phyloP scores from a whole-genome alignment of 2,888 invertebrate species.

The Odontothrips loti region DNA sequence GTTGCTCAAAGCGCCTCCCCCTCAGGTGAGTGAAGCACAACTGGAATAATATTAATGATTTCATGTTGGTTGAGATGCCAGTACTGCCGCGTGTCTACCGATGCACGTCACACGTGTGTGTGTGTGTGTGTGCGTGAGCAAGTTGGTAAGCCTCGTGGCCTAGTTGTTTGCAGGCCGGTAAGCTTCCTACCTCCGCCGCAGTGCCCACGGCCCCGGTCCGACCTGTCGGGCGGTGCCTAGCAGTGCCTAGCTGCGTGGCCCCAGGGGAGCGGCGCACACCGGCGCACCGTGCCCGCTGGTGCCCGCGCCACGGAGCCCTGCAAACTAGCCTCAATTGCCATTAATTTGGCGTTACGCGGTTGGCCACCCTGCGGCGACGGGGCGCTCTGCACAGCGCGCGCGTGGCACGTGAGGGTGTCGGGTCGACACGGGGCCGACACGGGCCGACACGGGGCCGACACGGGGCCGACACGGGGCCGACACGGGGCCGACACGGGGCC shows the following conservation, averaged over 20 bases:
- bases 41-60: conserved; percentile 11
- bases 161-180: background rate
- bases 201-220: no score
- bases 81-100: background rate
- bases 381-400: no score
- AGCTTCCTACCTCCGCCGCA: background rate
- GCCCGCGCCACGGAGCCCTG: background rate
- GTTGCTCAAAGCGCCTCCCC: conserved; percentile 13
- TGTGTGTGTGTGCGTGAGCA: background rate
- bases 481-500: no score
- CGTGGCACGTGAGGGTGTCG: no score
- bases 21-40: background rate
- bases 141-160: background rate
- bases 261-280: no score
- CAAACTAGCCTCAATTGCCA: conserved; percentile 9
- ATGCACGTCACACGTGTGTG: background rate
- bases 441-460: no score
- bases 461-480: no score
- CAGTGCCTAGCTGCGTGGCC: no score
- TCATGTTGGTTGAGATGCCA: background rate
- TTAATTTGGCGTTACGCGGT: conserved; percentile 9
- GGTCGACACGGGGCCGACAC: no score
- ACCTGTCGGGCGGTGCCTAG: no score
- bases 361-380: background rate
- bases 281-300: no score